These are phyloP conservation scores for Chanos chanos DNA, from an alignment of 2,797 vertebrate genomes.

Conservation along the genomic window DNA sequence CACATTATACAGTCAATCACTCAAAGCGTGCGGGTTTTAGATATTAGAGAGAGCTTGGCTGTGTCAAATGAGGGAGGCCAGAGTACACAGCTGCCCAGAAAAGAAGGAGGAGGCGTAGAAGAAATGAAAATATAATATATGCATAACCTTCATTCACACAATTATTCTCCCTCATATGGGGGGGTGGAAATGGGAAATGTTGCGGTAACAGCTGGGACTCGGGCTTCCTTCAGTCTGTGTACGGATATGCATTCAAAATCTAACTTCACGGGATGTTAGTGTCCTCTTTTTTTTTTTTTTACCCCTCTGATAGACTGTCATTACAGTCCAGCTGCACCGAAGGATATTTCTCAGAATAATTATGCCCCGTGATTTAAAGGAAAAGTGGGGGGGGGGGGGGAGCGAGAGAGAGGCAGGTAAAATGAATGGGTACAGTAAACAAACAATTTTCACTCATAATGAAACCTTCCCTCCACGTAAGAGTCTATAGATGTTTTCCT, in stretches of 20 bases:
- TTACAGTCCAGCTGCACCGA: constrained; percentile 47
- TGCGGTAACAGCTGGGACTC: constrained; percentile 68
- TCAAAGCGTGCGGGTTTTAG: constrained; percentile 41
- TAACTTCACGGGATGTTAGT: constrained; percentile 54
- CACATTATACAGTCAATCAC: constrained; percentile 30
- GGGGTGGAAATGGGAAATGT: constrained; percentile 64
- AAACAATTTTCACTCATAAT: too few species aligned
- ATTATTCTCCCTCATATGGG: constrained; percentile 61
- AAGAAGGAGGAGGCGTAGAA: constrained; percentile 33
- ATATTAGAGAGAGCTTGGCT: constrained; percentile 53
- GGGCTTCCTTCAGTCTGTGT: constrained; percentile 55
- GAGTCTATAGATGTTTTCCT: too few species aligned
- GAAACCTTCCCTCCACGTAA: too few species aligned
- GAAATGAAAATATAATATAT: constrained; percentile 67
- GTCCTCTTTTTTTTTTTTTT: constrained; percentile 30
- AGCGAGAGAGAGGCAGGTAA: constrained; percentile 52
- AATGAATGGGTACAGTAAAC: too few species aligned
- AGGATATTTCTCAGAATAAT: constrained; percentile 57
- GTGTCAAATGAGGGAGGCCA: constrained; percentile 51
- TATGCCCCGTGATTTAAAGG: constrained; percentile 38
- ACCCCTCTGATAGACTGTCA: constrained; percentile 48
- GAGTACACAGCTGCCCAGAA: constrained; percentile 55
- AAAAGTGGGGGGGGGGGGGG: constrained; percentile 41
- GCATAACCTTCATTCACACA: constrained; percentile 66
- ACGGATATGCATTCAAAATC: constrained; percentile 60